These are phyloP conservation scores for human DNA, from an alignment of 2,113 vertebrate genomes.

Conservation along the genomic window GRCh38 chr12:127390001-127390500, in stretches of 20 bases:
- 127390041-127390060: too few species aligned
- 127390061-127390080: background rate
- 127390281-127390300: background rate
- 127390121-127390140: background rate
- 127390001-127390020: background rate
- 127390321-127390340: background rate
- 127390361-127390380: background rate
- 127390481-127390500: accelerated
- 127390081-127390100: too few species aligned
- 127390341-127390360: background rate
- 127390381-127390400: background rate
- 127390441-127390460: too few species aligned
- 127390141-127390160: accelerated
- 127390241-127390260: background rate
- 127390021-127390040: too few species aligned
- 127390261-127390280: background rate
- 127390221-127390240: accelerated
- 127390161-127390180: background rate
- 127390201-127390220: background rate
- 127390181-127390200: background rate
- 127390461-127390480: background rate
- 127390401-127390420: background rate
- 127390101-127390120: background rate
- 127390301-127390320: background rate
- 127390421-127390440: background rate